Conservation (phyloP, 1,140 invertebrate genomes). For the Lepidurus couesii region DNA sequence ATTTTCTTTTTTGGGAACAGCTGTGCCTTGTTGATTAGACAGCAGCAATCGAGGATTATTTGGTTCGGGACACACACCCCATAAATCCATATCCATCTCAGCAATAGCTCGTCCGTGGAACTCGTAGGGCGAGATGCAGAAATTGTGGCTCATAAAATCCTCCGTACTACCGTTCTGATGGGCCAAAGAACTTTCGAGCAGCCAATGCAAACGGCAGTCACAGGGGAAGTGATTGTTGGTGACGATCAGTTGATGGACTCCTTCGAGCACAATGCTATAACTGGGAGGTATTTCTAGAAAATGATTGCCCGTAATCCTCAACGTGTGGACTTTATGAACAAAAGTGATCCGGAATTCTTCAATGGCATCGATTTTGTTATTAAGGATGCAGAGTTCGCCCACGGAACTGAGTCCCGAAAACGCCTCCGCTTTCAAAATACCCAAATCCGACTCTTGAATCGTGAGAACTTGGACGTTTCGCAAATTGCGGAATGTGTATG, state of each 20-base stretch:
- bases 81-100: constrained; percentile 59
- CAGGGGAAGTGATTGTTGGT: constrained; percentile 74
- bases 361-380: constrained; percentile 68
- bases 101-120: constrained; percentile 67
- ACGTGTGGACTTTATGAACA: constrained; percentile 59
- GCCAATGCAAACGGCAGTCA: constrained; percentile 68
- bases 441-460: constrained; percentile 63
- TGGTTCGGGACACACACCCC: constrained; percentile 59
- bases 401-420: constrained; percentile 64
- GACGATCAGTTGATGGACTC: constrained; percentile 59
- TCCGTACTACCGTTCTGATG: constrained; percentile 48
- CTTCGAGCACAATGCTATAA: constrained; percentile 56
- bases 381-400: constrained; percentile 63
- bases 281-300: constrained; percentile 64
- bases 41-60: constrained; percentile 8
- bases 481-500: constrained; percentile 67
- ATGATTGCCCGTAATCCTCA: constrained; percentile 72
- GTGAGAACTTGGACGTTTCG: constrained; percentile 55
- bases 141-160: constrained; percentile 68
- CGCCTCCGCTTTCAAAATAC: constrained; percentile 57
- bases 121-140: constrained; percentile 74
- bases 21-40: neutral
- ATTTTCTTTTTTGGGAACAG: neutral
- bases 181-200: constrained; percentile 64
- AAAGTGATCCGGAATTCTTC: constrained; percentile 61